Base-by-base conservation (phyloP, 1,140 invertebrate genomes). In the Neodiprion pinetum region DNA sequence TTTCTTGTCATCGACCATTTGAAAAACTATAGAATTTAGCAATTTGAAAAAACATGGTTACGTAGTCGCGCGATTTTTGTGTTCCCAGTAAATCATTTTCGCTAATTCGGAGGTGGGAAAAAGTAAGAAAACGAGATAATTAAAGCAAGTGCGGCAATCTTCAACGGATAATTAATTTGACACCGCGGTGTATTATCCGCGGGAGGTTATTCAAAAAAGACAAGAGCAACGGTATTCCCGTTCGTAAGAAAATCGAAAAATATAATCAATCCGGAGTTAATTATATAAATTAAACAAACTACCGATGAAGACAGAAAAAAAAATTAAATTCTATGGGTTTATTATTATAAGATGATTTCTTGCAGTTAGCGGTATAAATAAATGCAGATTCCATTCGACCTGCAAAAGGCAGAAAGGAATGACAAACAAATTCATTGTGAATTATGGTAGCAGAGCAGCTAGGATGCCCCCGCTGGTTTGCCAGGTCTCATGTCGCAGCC, bases 381-480 rank as follows among this genome's bases (percentile, higher is more conserved):
- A 21, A 14, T 14, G 61, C 61, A 65, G 61, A 14, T 65, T 65
- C 12, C 4, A 14, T 14, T 17, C 61, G 12, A 65, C 12, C 17
- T 17, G 12, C 17, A 14, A 21, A 65, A 65, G 12, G 61, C 61
- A 40, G 28, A 40, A 40, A 40, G 61, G 12, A 65, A 65, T 65
- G 61, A 14, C 17, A 65, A 65, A 65, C 61, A 65, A 21, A 23
- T 69, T 69, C 11, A 69, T 47, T 12, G 40, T 69, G 40, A 69
- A 69, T 69, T 47, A 69, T 69, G 17, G 17, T 69, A 69, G 40
- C 67, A 69, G 67, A 69, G 40, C 17, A 69, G 67, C 40, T 69
- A 69, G 67, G 67, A 69, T 69, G 67, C 67, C 67, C 17, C 67
- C 21, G 67, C 12, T 47, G 67, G 67, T 69, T 69, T 69, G 17